Evolutionary conservation across 1,140 invertebrate species (phyloP).

Genomic region (Globodera ellingtonae): DNA sequence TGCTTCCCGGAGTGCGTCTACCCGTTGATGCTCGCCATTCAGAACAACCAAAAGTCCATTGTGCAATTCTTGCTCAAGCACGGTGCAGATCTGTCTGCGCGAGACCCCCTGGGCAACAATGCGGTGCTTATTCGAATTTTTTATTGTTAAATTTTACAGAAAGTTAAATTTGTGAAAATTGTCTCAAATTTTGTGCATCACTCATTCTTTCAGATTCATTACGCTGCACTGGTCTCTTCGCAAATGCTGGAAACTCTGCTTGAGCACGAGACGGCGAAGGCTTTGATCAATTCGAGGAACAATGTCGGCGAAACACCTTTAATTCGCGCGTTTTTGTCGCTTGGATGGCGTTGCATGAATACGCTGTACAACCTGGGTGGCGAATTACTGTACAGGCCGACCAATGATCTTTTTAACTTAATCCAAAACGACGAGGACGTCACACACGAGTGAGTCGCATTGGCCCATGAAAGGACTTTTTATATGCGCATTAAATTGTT

Average conservation of each 20-base stretch:
- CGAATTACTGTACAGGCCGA: constrained; percentile 38
- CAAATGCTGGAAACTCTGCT: constrained; percentile 62
- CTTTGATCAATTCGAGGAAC: constrained; percentile 56
- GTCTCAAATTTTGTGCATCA: constrained; percentile 58
- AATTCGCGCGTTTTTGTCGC: constrained; percentile 56
- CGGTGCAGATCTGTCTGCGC: constrained; percentile 48
- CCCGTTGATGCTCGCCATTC: constrained; percentile 61
- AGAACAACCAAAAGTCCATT: constrained; percentile 55
- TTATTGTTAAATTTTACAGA: constrained; percentile 53
- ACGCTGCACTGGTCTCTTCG: constrained; percentile 56
- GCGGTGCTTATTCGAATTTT: constrained; percentile 43
- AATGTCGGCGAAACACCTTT: constrained; percentile 59
- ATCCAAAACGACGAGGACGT: no score
- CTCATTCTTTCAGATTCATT: constrained; percentile 51
- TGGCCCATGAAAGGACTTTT: background rate
- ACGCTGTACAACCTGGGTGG: constrained; percentile 39
- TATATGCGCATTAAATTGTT: background rate
- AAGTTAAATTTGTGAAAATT: no score
- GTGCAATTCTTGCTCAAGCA: constrained; percentile 52
- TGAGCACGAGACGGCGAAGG: constrained; percentile 45
- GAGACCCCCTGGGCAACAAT: constrained; percentile 57
- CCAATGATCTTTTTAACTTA: no score
- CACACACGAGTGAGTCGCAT: constrained; percentile 51
- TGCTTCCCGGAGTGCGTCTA: constrained; percentile 58
- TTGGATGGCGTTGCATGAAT: no score